Evolutionary conservation across 2,113 vertebrate genomes (phyloP).

Genomic region (Nesogale talazaci): DNA sequence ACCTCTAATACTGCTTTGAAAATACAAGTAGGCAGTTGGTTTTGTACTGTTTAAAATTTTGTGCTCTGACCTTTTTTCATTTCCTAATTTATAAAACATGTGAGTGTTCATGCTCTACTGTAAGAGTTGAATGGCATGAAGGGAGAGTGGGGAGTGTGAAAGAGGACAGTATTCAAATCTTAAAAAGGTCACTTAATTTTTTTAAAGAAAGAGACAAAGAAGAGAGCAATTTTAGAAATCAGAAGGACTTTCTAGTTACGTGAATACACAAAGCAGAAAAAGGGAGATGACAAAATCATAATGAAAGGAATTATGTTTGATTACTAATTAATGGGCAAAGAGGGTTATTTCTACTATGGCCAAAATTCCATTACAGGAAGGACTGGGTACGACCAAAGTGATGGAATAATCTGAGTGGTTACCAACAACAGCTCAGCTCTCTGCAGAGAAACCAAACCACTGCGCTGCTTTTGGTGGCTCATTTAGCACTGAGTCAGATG

Average conservation of each 20-base stretch:
- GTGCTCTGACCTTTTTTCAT: slow-evolving; percentile 30
- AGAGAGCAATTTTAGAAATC: slow-evolving; percentile 29
- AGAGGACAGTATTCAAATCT: background rate
- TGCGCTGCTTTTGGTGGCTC: background rate
- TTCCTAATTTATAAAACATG: background rate
- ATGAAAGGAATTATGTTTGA: slow-evolving; percentile 3
- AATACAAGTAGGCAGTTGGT: background rate
- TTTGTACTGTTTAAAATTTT: background rate
- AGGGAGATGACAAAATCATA: background rate
- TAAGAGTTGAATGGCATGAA: background rate
- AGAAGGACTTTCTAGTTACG: background rate
- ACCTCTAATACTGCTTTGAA: slow-evolving; percentile 40
- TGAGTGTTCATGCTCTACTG: background rate
- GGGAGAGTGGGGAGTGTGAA: background rate
- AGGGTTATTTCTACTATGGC: background rate
- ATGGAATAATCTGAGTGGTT: background rate
- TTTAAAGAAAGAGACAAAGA: background rate
- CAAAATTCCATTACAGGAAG: slow-evolving; percentile 6
- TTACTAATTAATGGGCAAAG: slow-evolving; percentile 37
- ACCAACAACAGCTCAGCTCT: slow-evolving; percentile 23
- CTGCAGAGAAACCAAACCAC: slow-evolving; percentile 15
- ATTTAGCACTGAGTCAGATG: background rate
- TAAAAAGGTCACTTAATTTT: slow-evolving; percentile 39
- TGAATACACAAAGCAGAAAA: slow-evolving; percentile 9
- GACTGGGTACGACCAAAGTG: background rate